Evolutionary conservation across 2,888 invertebrate species (phyloP), one percentile per base, ranked within the genome.

Genomic region (Pyrrhosoma nymphula): DNA sequence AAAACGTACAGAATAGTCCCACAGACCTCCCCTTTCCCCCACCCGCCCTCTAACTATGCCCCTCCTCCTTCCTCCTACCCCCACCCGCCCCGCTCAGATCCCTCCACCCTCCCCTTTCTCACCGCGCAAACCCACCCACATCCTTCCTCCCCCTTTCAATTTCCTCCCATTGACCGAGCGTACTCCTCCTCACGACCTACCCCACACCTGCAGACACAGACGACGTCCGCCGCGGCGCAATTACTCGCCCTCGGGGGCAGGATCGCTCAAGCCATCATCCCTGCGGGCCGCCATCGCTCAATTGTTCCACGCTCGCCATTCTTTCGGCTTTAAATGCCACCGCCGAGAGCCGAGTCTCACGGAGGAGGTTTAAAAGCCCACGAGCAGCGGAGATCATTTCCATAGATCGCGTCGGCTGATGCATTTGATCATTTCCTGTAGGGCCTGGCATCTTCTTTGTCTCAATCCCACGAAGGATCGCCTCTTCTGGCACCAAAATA

Each of bases 401-500:
- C 26, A 69, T 69, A 69, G 69, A 69, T 69, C 23, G 23, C 1
- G 69, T 26, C 10, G 69, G 69, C 1, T 26, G 69, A 69, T 69
- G 69, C 69, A 69, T 69, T 69, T n/a, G n/a, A 69, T 69, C 69
- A n/a, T n/a, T 69, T 69, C 69, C 69, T 69, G n/a, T n/a, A 23
- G 23, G 8, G 63, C 63, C 63, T 0, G 1, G 63, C 8, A 63
- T 63, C 63, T 23, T 63, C 20, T 12, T n/a, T 12, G 69, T 3
- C 69, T 69, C 69, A n/a, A 8, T 69, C n/a, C 69, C 69, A 26
- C 69, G 8, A 23, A 26, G 2, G 2, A 18, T 26, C n/a, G 69
- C 8, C 8, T 69, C 23, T 69, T 26, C 26, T n/a, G 69, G 26
- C 69, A 47, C 69, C 69, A 23, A 69, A 69, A 69, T 60, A 60